Evolutionary conservation across 2,888 invertebrate species (phyloP), one percentile per base, ranked within the genome.

Genomic region (Encarsia formosa): DNA sequence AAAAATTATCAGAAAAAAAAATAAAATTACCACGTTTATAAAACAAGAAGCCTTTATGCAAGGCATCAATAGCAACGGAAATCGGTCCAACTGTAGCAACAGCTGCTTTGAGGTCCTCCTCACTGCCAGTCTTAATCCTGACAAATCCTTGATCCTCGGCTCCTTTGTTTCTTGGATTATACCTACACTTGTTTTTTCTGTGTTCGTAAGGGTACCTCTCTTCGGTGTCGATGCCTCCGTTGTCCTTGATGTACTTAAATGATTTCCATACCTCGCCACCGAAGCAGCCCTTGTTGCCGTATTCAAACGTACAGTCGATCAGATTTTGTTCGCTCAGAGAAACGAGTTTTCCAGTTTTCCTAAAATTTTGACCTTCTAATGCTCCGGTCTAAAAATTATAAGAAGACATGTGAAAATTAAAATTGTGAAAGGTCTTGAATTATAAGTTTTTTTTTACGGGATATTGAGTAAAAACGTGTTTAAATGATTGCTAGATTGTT

Each of bases 251-350:
- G 70, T 91, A 92, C 65, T 82, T 78, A 81, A 92, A 93, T 49
- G 92, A 91, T 67, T 87, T 81, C 76, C 91, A 90, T 84, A 85
- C 84, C 29, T 83, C 71, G 57, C 93, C 93, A 45, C 94, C 94
- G 64, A 88, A 85, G 76, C 94, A 95, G 46, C 94, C 94, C 68
- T 90, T 84, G 77, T 94, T 94, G 35, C 90, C 92, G 70, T 87
- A 94, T 58, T 81, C 78, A 2, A 74, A 65, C 2, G 92, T 91
- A 70, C 94, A 95, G 77, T 95, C 94, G 49, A 95, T 79, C 58
- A 95, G 79, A 76, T 95, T 94, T n/a, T n/a, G n/a, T n/a, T n/a
- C n/a, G n/a, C n/a, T n/a, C n/a, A n/a, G n/a, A n/a, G n/a, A n/a
- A n/a, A 91, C 81, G 48, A 94, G 78, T 61, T 79, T 79, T 9